Evolutionary conservation across 92 coral and sea anemone species (phyloP).

Genomic region (Porites evermanni): DNA sequence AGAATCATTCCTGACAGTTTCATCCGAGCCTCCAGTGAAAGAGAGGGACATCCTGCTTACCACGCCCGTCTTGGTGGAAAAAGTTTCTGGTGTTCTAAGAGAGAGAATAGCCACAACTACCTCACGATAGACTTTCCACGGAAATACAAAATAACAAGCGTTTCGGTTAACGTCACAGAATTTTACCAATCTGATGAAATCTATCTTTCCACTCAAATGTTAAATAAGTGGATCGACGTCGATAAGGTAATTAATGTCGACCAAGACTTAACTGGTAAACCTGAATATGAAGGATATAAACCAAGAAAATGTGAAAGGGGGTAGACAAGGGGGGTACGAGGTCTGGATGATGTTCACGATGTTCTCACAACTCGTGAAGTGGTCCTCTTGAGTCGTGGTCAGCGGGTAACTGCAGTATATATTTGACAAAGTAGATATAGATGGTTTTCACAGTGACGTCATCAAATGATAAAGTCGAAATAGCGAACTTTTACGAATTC

Average conservation of each 20-base stretch:
- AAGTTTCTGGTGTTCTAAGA: constrained; percentile 4
- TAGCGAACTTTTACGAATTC: too few species aligned
- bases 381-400: too few species aligned
- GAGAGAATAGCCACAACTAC: not conserved
- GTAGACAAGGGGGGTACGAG: too few species aligned
- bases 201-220: not conserved
- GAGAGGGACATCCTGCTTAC: not conserved
- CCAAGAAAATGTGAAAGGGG: too few species aligned
- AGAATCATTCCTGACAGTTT: not conserved
- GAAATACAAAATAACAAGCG: constrained; percentile 6
- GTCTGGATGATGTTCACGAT: too few species aligned
- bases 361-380: too few species aligned
- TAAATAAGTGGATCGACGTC: not conserved
- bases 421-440: too few species aligned
- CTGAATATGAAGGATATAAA: too few species aligned
- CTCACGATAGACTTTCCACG: not conserved
- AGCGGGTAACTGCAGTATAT: too few species aligned
- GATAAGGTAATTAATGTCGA: not conserved
- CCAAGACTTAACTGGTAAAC: too few species aligned
- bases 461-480: too few species aligned
- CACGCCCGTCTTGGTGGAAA: constrained; percentile 16
- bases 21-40: constrained; percentile 13
- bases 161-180: not conserved
- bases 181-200: not conserved
- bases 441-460: too few species aligned